Percentiles rank a stretch among this genome's conserved stretches.
phyloP scores from a whole-genome alignment of 2,113 vertebrate genomes.

The Buteo buteo region DNA sequence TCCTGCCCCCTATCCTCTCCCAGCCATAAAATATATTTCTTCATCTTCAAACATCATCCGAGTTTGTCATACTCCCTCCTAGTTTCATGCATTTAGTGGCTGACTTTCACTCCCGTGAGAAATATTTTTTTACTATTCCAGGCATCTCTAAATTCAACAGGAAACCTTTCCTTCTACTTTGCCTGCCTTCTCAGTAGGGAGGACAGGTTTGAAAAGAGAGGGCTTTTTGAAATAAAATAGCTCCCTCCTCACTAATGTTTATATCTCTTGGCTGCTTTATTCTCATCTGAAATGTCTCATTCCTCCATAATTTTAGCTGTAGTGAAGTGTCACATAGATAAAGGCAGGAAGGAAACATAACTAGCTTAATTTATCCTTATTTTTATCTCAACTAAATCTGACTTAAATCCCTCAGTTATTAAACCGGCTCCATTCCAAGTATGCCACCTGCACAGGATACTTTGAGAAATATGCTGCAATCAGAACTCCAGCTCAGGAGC shows the following conservation, averaged over 20 bases:
- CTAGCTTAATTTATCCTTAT: conserved; percentile 4
- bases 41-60: not conserved
- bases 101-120: not conserved
- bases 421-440: conserved; percentile 21
- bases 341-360: conserved; percentile 30
- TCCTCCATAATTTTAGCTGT: not conserved
- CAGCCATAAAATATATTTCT: not conserved
- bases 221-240: not conserved
- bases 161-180: not conserved
- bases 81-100: not conserved
- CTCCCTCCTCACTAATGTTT: not conserved
- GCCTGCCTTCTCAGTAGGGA: not conserved
- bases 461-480: not conserved
- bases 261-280: not conserved
- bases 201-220: not conserved
- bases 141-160: not conserved
- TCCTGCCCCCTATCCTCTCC: not conserved
- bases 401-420: conserved; percentile 46
- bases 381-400: conserved; percentile 38
- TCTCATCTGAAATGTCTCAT: not conserved
- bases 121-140: not conserved
- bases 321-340: conserved; percentile 11
- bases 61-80: not conserved
- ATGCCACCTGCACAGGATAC: conserved; percentile 32
- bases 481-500: not conserved